phyloP scores from a whole-genome alignment of 2,888 invertebrate species.

The Zele albiditarsus region DNA sequence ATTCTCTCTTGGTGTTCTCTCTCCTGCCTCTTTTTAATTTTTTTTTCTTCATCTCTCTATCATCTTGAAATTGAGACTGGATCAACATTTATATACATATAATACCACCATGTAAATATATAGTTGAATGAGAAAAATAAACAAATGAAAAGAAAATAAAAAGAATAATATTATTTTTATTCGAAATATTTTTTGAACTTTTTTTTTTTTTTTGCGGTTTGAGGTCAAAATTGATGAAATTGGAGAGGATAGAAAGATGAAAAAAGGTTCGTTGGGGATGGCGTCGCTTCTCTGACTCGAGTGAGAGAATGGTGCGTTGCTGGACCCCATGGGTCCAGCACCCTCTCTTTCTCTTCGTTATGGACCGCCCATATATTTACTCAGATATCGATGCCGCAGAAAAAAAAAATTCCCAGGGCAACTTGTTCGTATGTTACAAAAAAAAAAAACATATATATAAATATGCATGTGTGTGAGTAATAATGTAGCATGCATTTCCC shows the following conservation, averaged over 20 bases:
- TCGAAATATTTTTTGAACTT: background rate
- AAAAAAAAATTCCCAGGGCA: background rate
- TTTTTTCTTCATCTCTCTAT: background rate
- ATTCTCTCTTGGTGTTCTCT: conserved; percentile 8
- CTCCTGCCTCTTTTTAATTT: background rate
- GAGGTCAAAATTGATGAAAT: conserved; percentile 1
- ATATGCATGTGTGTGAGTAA: too few species aligned
- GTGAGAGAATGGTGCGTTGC: background rate
- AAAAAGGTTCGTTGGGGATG: conserved; percentile 20
- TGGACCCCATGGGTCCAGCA: background rate
- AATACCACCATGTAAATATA: too few species aligned
- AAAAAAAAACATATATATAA: too few species aligned
- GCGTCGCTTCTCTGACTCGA: background rate
- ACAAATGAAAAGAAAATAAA: background rate
- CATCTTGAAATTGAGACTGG: conserved; percentile 5
- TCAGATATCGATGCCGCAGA: background rate
- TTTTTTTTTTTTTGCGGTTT: background rate
- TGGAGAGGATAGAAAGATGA: conserved; percentile 39
- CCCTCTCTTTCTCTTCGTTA: background rate
- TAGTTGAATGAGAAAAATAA: too few species aligned
- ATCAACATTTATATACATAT: background rate
- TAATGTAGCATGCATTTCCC: too few species aligned
- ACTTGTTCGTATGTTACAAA: background rate
- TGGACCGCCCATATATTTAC: background rate
- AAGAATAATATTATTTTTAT: background rate